Evolutionary conservation across 2,888 invertebrate species (phyloP).

Genomic region (Alentia gelatinosa): DNA sequence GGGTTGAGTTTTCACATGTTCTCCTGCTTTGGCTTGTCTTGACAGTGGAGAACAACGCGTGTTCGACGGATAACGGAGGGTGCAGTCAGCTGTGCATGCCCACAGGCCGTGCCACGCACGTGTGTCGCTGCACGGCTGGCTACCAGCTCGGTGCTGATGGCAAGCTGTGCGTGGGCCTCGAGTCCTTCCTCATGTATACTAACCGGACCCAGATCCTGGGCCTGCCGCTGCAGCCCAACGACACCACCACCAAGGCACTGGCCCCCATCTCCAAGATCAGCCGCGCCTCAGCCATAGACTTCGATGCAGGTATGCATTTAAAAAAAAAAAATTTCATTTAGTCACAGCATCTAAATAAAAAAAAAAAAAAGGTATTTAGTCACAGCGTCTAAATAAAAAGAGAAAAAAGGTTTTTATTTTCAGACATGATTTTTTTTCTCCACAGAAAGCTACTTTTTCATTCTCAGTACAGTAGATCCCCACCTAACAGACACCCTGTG

Average conservation of each 20-base stretch:
- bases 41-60: conserved; percentile 81
- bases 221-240: conserved; percentile 81
- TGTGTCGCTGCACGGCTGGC: conserved; percentile 96
- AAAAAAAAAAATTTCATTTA: neutral
- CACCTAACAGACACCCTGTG: no score
- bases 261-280: conserved; percentile 88
- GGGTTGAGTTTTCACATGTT: no score
- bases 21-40: neutral
- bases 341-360: neutral
- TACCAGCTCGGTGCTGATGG: conserved; percentile 55
- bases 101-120: conserved; percentile 79
- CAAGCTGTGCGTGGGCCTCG: conserved; percentile 53
- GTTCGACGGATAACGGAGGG: conserved; percentile 84
- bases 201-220: conserved; percentile 89
- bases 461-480: no score
- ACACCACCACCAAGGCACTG: conserved; percentile 82
- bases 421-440: neutral
- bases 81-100: conserved; percentile 91
- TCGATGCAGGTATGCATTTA: conserved; percentile 81
- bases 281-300: conserved; percentile 89
- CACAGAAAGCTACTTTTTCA: neutral
- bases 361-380: neutral
- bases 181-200: conserved; percentile 88
- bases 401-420: no score
- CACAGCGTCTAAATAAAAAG: neutral